Percentiles rank a stretch among this genome's conserved stretches.
phyloP scores from a whole-genome alignment of 2,888 invertebrate genomes.

The Ischnura elegans region DNA sequence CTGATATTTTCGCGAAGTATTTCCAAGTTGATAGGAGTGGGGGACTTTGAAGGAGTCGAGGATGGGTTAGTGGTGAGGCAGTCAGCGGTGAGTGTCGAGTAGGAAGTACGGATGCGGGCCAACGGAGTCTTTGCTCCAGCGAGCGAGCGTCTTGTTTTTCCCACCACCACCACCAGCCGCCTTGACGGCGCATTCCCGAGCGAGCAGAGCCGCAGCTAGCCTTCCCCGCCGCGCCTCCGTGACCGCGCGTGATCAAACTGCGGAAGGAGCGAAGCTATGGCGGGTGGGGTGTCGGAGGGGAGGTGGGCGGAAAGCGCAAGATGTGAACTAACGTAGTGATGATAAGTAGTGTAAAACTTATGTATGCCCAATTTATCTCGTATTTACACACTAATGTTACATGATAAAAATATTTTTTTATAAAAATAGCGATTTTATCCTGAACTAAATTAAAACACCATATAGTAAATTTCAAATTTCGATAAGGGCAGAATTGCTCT shows the following conservation, averaged over 20 bases:
- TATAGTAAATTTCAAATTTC: no score
- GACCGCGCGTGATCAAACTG: constrained; percentile 50
- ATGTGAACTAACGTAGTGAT: no score
- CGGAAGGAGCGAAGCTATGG: background rate
- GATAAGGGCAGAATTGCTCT: no score
- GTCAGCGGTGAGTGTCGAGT: constrained; percentile 41
- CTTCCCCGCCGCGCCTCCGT: constrained; percentile 2
- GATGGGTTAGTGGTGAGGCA: background rate
- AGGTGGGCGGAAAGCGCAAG: background rate
- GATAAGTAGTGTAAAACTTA: no score
- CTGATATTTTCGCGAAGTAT: no score
- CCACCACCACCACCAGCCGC: background rate
- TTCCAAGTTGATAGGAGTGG: background rate
- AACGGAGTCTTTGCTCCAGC: constrained; percentile 62
- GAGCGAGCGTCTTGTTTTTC: constrained; percentile 27
- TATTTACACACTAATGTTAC: no score
- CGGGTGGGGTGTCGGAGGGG: background rate
- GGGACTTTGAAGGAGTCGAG: background rate
- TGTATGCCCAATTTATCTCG: no score
- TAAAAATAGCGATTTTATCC: no score
- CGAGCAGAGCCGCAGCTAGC: constrained; percentile 5
- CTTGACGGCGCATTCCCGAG: constrained; percentile 41
- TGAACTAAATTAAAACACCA: no score
- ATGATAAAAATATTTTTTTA: no score
- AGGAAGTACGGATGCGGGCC: constrained; percentile 61